phyloP scores from a whole-genome alignment of 2,797 vertebrate genomes.

The Somateria mollissima region DNA sequence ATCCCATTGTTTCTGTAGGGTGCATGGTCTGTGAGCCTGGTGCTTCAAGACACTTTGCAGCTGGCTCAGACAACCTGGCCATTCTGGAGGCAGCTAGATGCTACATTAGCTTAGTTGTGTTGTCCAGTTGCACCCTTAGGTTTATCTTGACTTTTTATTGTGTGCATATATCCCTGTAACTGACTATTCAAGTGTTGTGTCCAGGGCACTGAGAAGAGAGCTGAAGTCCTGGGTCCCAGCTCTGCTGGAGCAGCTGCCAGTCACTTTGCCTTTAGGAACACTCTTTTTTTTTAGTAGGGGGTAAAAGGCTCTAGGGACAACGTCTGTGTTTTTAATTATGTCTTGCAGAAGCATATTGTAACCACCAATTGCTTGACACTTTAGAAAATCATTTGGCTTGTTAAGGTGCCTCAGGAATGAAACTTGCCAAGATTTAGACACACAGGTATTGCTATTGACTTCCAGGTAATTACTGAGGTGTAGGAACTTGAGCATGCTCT shows the following conservation, averaged over 20 bases:
- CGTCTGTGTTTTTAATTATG: not conserved
- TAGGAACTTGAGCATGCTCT: not conserved
- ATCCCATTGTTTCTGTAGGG: not conserved
- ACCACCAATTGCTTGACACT: not conserved
- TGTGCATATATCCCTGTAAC: not conserved
- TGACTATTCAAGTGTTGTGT: not conserved
- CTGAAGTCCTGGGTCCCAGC: not conserved
- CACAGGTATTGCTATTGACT: not conserved
- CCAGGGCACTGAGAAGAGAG: not conserved
- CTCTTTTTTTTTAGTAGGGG: not conserved
- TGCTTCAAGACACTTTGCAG: not conserved
- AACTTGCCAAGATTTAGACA: not conserved
- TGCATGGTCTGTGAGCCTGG: not conserved
- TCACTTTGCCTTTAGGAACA: not conserved
- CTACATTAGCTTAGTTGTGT: accelerated
- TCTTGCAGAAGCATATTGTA: not conserved
- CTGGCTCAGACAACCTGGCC: not conserved
- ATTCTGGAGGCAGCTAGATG: not conserved
- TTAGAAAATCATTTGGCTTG: not conserved
- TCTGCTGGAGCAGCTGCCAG: not conserved
- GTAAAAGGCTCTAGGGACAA: not conserved
- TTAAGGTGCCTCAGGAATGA: not conserved
- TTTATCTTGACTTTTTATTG: accelerated
- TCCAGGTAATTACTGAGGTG: not conserved
- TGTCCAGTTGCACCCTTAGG: accelerated